These are phyloP conservation scores for Ommatoiulus sabulosus DNA, from an alignment of 2,888 invertebrate genomes.

Conservation along the genomic window DNA sequence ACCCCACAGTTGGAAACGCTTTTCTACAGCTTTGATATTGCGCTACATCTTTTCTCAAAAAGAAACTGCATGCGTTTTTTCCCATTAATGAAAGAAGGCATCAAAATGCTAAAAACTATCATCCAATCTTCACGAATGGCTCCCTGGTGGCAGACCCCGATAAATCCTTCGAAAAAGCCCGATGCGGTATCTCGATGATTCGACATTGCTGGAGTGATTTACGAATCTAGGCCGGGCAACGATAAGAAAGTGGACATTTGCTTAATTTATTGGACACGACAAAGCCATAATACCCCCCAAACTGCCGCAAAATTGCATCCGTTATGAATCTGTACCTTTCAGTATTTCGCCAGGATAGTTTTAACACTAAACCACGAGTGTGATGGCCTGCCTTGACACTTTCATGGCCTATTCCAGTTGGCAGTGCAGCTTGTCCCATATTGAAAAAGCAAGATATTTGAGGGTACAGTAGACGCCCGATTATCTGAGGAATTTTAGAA, in stretches of 20 bases:
- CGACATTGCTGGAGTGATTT: conserved; percentile 4
- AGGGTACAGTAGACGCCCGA: too few species aligned
- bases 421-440: too few species aligned
- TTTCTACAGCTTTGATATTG: neutral
- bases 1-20: neutral
- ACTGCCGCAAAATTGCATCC: neutral
- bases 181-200: neutral
- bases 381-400: too few species aligned
- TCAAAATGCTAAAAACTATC: conserved; percentile 22
- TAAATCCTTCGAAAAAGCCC: conserved; percentile 3
- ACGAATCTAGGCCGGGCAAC: neutral
- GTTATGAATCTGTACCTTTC: neutral
- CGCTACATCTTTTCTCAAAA: neutral
- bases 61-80: neutral
- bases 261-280: conserved; percentile 5
- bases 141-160: neutral
- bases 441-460: too few species aligned
- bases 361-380: neutral
- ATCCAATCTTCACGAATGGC: conserved; percentile 3
- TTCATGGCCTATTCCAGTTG: too few species aligned
- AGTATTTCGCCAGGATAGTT: neutral
- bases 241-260: conserved; percentile 3
- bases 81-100: conserved; percentile 8
- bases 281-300: neutral
- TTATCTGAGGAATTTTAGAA: too few species aligned